A percentile compares a stretch with the other conserved stretches of the same genome.
These are phyloP conservation scores for Pseudorectes ferrugineus DNA, from an alignment of 2,113 vertebrate species.

Conservation along the genomic window DNA sequence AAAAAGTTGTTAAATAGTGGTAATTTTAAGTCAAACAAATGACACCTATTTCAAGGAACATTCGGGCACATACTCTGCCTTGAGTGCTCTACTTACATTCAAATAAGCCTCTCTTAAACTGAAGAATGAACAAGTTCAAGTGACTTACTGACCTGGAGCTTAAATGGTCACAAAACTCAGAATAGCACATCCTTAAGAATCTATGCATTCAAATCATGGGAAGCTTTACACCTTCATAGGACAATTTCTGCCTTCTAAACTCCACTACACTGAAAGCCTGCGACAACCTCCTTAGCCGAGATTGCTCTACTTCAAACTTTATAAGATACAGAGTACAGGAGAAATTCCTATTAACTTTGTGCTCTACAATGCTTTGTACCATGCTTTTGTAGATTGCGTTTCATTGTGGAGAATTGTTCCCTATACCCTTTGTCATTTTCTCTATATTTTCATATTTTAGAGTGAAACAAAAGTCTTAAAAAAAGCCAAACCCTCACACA, in stretches of 20 bases:
- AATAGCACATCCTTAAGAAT: neutral
- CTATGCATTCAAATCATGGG: neutral
- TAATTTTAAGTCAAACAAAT: neutral
- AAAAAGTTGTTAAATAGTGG: neutral
- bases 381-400: neutral
- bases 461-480: neutral
- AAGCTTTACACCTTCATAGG: neutral
- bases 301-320: neutral
- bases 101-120: neutral
- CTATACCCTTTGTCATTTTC: neutral
- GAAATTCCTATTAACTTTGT: neutral
- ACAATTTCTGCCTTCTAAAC: neutral
- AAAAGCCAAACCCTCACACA: neutral
- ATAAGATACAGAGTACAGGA: neutral
- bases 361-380: neutral
- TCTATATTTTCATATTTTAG: neutral
- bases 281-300: neutral
- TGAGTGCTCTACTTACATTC: neutral
- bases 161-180: neutral
- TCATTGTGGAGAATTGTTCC: fast-evolving
- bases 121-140: neutral
- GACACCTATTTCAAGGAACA: neutral
- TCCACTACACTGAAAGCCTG: neutral
- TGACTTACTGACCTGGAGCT: neutral
- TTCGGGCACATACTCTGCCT: neutral